Conservation (phyloP, 2,113 vertebrate species). For the Grammomys surdaster region DNA sequence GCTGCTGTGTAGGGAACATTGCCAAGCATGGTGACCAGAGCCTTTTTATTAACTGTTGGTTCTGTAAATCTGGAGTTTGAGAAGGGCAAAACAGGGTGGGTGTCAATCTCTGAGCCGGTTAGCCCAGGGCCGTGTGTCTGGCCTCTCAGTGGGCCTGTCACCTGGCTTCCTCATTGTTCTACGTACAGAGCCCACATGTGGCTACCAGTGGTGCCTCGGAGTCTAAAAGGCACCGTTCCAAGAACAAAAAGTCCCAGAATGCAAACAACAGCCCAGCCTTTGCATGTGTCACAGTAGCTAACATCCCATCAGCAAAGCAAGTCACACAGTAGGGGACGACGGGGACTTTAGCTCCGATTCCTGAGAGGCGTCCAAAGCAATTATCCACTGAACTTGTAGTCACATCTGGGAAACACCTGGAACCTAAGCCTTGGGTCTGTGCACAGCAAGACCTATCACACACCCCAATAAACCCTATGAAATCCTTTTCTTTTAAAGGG, state of each 20-base stretch:
- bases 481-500: constrained; percentile 86
- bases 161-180: neutral
- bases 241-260: neutral
- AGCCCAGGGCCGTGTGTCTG: neutral
- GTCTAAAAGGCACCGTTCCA: neutral
- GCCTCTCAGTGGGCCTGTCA: neutral
- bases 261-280: neutral
- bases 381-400: neutral
- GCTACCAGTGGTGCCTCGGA: neutral
- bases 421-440: neutral
- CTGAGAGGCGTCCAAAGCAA: rapidly evolving
- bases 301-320: neutral
- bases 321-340: neutral
- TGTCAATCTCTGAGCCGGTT: neutral
- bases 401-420: neutral
- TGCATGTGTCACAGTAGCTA: neutral
- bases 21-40: neutral
- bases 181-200: neutral
- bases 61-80: neutral
- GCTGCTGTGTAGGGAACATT: neutral
- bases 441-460: neutral
- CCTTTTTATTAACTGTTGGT: neutral
- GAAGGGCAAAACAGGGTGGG: neutral
- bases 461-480: neutral
- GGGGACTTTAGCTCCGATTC: neutral